Percentiles rank a stretch among this genome's conserved stretches.
phyloP scores from a whole-genome alignment of 2,888 invertebrate species.

The Morpho helenor region DNA sequence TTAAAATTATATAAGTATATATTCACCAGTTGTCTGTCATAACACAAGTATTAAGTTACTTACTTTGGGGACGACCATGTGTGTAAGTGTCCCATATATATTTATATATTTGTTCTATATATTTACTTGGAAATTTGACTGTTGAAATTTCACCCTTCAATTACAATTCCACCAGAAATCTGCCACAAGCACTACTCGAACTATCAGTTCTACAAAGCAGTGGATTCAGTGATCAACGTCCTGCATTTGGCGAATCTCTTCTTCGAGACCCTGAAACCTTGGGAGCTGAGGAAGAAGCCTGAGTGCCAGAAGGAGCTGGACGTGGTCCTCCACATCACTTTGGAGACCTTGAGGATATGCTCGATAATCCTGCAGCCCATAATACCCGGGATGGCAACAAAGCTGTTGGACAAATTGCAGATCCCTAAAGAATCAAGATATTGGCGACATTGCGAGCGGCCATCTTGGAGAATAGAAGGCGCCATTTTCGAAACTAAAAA shows the following conservation, averaged over 20 bases:
- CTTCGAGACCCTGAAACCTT: conserved; percentile 92
- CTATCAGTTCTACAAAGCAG: conserved; percentile 90
- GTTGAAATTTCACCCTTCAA: no score
- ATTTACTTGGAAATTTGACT: no score
- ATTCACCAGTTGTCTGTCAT: no score
- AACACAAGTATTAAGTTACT: no score
- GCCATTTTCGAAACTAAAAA: conserved; percentile 60
- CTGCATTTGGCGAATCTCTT: conserved; percentile 91
- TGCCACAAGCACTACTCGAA: conserved; percentile 85
- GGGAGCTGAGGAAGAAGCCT: conserved; percentile 86
- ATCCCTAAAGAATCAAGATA: conserved; percentile 50
- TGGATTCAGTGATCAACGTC: conserved; percentile 86
- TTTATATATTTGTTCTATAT: no score
- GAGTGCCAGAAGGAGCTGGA: conserved; percentile 80
- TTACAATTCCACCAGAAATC: conserved; percentile 58
- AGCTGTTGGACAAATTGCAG: conserved; percentile 84
- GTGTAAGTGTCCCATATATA: no score
- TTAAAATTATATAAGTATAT: no score
- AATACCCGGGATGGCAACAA: conserved; percentile 84
- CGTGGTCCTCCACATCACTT: conserved; percentile 87
- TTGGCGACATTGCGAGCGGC: conserved; percentile 59
- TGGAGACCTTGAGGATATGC: conserved; percentile 89
- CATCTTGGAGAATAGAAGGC: conserved; percentile 59
- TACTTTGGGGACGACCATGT: no score
- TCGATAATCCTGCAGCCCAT: conserved; percentile 91